Evolutionary conservation across 2,888 invertebrate genomes (phyloP).

Genomic region (Synanthedon formicaeformis): DNA sequence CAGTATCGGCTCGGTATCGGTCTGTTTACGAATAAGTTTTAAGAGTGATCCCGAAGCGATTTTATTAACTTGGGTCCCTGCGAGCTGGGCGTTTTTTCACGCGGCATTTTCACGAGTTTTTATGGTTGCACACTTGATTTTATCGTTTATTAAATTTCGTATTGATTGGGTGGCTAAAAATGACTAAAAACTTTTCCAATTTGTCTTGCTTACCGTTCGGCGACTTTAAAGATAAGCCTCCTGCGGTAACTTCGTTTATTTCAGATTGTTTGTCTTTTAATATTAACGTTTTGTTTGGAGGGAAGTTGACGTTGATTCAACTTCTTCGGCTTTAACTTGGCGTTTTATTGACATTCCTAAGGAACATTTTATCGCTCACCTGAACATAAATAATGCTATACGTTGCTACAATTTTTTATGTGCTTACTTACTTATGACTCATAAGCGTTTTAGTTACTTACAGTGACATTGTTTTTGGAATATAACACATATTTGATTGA

Average conservation of each 20-base stretch:
- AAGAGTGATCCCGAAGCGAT: slow-evolving; percentile 55
- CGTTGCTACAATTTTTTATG: too few relatives aligned
- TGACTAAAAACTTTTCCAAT: background rate
- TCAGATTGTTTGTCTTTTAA: background rate
- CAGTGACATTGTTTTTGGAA: too few relatives aligned
- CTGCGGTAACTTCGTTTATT: background rate
- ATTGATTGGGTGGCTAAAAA: slow-evolving; percentile 25
- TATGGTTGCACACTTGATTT: slow-evolving; percentile 41
- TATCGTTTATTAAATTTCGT: slow-evolving; percentile 45
- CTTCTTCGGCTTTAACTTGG: background rate
- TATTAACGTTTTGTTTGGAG: background rate
- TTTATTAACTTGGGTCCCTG: slow-evolving; percentile 56
- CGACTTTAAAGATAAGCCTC: background rate
- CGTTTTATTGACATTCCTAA: too few relatives aligned
- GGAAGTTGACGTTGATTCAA: background rate
- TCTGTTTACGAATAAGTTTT: slow-evolving; percentile 52
- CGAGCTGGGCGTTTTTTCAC: slow-evolving; percentile 30
- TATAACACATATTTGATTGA: too few relatives aligned
- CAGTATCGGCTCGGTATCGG: slow-evolving; percentile 37
- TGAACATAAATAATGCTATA: too few relatives aligned
- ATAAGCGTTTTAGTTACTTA: too few relatives aligned
- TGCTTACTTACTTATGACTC: too few relatives aligned
- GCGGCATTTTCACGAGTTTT: slow-evolving; percentile 41
- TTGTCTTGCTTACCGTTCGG: background rate
- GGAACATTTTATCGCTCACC: too few relatives aligned